A percentile compares a stretch with the other conserved stretches of the same genome.
Evolutionary conservation across 2,888 invertebrate species (phyloP).

Genomic region (Tetanocera ferruginea): DNA sequence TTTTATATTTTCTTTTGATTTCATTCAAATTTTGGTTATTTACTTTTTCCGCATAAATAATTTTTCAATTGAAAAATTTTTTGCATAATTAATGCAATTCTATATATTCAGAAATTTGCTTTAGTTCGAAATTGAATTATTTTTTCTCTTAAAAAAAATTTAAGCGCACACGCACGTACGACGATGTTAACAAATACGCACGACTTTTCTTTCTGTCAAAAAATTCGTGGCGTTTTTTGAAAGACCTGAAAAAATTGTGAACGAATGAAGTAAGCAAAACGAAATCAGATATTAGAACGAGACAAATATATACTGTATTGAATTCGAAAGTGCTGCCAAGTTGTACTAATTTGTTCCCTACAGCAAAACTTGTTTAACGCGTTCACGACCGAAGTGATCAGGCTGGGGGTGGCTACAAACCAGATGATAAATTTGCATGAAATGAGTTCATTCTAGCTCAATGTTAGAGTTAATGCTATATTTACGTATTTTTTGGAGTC

Average conservation of each 20-base stretch:
- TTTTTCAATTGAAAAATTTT: background rate
- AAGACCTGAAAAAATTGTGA: background rate
- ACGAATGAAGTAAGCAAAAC: background rate
- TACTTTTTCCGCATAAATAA: background rate
- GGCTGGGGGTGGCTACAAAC: too few relatives aligned
- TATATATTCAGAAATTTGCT: background rate
- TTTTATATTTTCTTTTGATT: background rate
- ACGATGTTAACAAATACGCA: conserved; percentile 43
- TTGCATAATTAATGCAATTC: background rate
- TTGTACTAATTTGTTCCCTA: too few relatives aligned
- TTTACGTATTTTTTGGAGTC: too few relatives aligned
- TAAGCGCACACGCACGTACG: conserved; percentile 28
- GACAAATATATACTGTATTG: background rate
- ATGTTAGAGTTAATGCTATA: too few relatives aligned
- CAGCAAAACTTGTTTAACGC: too few relatives aligned
- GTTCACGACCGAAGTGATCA: too few relatives aligned
- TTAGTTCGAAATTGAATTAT: background rate
- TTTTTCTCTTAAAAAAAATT: background rate
- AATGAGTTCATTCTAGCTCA: too few relatives aligned
- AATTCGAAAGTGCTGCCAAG: background rate
- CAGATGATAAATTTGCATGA: too few relatives aligned
- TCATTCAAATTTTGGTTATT: conserved; percentile 5
- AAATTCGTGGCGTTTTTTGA: background rate
- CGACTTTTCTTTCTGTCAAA: conserved; percentile 52
- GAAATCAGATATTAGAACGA: background rate